A percentile compares a stretch with the other conserved stretches of the same genome.
Evolutionary conservation across 2,797 vertebrate species (phyloP).

Genomic region (Typhlichthys eigenmanni): DNA sequence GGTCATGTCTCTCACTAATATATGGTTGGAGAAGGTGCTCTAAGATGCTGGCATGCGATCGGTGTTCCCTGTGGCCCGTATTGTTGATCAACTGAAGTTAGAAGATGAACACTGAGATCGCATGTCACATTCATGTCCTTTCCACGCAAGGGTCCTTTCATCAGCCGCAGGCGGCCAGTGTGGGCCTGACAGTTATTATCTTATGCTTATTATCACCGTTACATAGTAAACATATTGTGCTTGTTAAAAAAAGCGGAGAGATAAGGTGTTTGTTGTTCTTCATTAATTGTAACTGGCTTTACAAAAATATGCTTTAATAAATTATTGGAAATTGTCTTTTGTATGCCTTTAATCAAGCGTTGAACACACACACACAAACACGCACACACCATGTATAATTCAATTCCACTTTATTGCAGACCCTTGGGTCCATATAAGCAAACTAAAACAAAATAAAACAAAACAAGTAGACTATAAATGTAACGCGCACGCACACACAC

Average conservation of each 20-base stretch:
- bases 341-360: slow-evolving; percentile 26
- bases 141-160: slow-evolving; percentile 77
- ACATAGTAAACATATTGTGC: slow-evolving; percentile 66
- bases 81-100: slow-evolving; percentile 5
- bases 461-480: too few species aligned
- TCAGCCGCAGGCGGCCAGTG: slow-evolving; percentile 90
- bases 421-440: too few species aligned
- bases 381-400: neutral
- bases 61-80: slow-evolving; percentile 12
- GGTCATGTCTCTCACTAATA: slow-evolving; percentile 69
- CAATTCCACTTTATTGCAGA: too few species aligned
- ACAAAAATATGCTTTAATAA: slow-evolving; percentile 92
- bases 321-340: slow-evolving; percentile 84
- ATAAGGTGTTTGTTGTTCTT: slow-evolving; percentile 68
- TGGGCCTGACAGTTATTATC: slow-evolving; percentile 76
- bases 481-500: neutral
- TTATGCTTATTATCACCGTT: slow-evolving; percentile 66
- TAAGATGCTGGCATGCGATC: slow-evolving; percentile 46
- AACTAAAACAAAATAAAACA: too few species aligned
- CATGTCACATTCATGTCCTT: slow-evolving; percentile 49
- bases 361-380: too few species aligned
- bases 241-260: slow-evolving; percentile 68
- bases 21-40: slow-evolving; percentile 48
- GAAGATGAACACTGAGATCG: slow-evolving; percentile 33
- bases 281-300: slow-evolving; percentile 92